Percentiles rank a stretch among this genome's conserved stretches.
phyloP scores from a whole-genome alignment of 2,113 vertebrate genomes.

The Carollia perspicillata region DNA sequence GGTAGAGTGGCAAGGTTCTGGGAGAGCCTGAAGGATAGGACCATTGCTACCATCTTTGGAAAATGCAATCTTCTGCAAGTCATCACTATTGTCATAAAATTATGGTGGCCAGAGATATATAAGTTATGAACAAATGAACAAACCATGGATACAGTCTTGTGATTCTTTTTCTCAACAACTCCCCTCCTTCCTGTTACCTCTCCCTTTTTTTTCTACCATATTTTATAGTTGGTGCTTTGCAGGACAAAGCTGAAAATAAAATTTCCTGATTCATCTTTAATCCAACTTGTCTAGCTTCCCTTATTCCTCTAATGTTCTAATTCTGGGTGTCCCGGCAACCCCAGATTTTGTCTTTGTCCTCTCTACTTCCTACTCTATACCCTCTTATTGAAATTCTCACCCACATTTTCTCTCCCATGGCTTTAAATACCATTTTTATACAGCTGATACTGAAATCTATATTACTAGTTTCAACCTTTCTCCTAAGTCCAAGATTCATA shows the following conservation, averaged over 20 bases:
- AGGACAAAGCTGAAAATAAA: neutral
- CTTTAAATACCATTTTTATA: constrained; percentile 7
- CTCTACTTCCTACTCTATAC: neutral
- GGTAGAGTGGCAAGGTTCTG: neutral
- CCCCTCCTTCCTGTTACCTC: neutral
- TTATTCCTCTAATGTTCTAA: neutral
- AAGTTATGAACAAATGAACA: neutral
- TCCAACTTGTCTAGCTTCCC: neutral
- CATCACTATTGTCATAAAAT: neutral
- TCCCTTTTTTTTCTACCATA: neutral
- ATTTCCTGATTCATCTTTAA: neutral
- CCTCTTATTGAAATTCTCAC: neutral
- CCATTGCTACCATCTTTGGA: neutral
- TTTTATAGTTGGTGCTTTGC: neutral
- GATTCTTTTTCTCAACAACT: neutral
- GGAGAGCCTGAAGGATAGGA: neutral
- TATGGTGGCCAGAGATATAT: neutral
- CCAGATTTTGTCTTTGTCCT: neutral
- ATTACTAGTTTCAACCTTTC: neutral
- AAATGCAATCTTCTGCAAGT: neutral
- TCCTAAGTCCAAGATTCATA: neutral
- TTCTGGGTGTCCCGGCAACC: neutral
- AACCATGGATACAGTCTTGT: neutral
- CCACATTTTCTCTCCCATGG: neutral
- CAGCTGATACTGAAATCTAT: constrained; percentile 3